Conservation (phyloP, 2,888 invertebrate genomes). For the Eilema griseolum region DNA sequence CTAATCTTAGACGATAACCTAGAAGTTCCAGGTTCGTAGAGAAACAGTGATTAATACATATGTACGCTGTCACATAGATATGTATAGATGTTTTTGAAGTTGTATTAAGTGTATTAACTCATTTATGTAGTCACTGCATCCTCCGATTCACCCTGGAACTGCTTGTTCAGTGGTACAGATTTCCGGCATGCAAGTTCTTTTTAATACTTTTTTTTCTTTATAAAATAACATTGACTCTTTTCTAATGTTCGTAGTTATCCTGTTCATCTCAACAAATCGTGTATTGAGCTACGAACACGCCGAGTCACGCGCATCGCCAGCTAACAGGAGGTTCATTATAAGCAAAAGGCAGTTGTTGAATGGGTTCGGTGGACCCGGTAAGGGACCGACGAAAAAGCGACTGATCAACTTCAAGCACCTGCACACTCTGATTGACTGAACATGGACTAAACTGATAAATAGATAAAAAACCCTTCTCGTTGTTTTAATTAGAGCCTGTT, state of each 20-base stretch:
- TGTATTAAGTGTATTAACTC: no score
- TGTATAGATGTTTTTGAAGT: no score
- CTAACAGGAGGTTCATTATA: neutral
- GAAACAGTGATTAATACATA: no score
- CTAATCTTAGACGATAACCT: no score
- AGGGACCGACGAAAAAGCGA: neutral
- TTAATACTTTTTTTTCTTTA: no score
- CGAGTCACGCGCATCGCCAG: neutral
- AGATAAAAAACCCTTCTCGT: neutral
- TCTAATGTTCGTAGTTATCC: neutral
- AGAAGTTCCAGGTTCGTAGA: no score
- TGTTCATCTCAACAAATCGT: neutral
- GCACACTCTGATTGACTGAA: neutral
- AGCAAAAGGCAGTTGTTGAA: neutral
- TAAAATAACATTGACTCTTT: no score
- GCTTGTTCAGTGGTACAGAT: neutral
- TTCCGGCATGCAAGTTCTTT: neutral
- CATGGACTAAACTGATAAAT: neutral
- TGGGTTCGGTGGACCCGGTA: neutral
- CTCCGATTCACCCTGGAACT: no score
- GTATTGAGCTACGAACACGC: neutral
- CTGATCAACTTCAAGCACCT: neutral
- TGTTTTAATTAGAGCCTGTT: neutral
- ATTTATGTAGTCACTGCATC: no score
- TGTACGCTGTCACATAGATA: no score